These are phyloP conservation scores for Microtus pennsylvanicus DNA, from an alignment of 2,113 vertebrate species.

Conservation along the genomic window DNA sequence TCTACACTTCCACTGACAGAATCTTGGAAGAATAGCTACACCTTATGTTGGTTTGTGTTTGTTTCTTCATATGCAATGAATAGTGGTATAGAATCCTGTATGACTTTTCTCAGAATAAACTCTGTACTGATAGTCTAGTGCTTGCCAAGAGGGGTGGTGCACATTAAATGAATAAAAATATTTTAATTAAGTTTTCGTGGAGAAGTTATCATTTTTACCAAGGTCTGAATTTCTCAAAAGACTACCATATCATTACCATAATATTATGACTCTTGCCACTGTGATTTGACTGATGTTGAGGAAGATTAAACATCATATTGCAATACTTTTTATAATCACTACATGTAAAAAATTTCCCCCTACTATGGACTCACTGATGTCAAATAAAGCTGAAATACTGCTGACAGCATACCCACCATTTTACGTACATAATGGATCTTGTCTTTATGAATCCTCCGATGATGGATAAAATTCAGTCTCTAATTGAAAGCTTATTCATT, in stretches of 20 bases:
- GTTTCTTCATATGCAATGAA: neutral
- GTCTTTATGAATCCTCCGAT: conserved; percentile 33
- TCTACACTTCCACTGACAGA: neutral
- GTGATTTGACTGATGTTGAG: neutral
- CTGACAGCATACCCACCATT: neutral
- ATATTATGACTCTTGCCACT: neutral
- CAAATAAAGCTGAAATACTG: conserved; percentile 40
- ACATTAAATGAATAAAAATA: neutral
- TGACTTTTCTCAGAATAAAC: neutral
- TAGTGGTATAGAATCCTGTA: neutral
- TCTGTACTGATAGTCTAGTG: neutral
- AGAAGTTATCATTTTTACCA: neutral
- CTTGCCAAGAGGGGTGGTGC: too few relatives aligned
- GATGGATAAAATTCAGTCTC: conserved; percentile 5
- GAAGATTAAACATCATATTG: neutral
- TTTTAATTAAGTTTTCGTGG: neutral
- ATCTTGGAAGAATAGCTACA: neutral
- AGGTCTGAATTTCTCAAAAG: neutral
- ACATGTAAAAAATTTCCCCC: neutral
- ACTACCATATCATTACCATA: neutral
- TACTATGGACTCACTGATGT: neutral
- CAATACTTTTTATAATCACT: neutral
- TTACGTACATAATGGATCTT: neutral
- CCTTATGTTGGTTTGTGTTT: neutral
- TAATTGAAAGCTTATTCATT: conserved; percentile 57